Percentiles rank a stretch among this genome's conserved stretches.
These are phyloP conservation scores for Rhynchophorus ferrugineus DNA, from an alignment of 1,140 invertebrate species.

Conservation along the genomic window DNA sequence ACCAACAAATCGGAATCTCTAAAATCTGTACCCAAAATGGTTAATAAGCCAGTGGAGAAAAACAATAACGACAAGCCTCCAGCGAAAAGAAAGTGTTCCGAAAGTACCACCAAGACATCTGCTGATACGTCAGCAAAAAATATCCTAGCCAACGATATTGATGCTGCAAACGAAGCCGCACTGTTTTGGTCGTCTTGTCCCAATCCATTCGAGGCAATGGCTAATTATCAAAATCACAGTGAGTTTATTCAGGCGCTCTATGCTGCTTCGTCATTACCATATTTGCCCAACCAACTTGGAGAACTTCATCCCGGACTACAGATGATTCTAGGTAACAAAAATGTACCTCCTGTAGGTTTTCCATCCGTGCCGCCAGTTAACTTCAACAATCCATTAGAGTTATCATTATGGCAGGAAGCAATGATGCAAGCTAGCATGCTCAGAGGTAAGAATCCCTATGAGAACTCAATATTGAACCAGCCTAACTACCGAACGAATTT, in stretches of 20 bases:
- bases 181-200: conserved; percentile 64
- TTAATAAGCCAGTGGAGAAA: not conserved
- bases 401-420: conserved; percentile 60
- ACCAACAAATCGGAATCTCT: not conserved
- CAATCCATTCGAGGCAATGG: conserved; percentile 49
- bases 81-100: not conserved
- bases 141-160: conserved; percentile 50
- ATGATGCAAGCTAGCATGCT: conserved; percentile 47
- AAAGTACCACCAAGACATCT: not conserved
- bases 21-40: not conserved
- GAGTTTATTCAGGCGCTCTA: conserved; percentile 45
- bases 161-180: conserved; percentile 58
- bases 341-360: conserved; percentile 39
- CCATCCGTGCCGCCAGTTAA: conserved; percentile 38
- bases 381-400: conserved; percentile 53
- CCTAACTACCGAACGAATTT: conserved; percentile 24
- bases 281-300: conserved; percentile 41
- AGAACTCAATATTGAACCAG: conserved; percentile 26
- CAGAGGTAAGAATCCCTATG: conserved; percentile 32
- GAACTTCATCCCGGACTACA: conserved; percentile 42
- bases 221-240: conserved; percentile 30
- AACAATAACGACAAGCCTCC: not conserved
- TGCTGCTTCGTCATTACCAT: conserved; percentile 34
- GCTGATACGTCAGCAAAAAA: not conserved
- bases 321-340: conserved; percentile 33